phyloP scores from a whole-genome alignment of 2,888 invertebrate species.

The Callyntrura guangdongensis region DNA sequence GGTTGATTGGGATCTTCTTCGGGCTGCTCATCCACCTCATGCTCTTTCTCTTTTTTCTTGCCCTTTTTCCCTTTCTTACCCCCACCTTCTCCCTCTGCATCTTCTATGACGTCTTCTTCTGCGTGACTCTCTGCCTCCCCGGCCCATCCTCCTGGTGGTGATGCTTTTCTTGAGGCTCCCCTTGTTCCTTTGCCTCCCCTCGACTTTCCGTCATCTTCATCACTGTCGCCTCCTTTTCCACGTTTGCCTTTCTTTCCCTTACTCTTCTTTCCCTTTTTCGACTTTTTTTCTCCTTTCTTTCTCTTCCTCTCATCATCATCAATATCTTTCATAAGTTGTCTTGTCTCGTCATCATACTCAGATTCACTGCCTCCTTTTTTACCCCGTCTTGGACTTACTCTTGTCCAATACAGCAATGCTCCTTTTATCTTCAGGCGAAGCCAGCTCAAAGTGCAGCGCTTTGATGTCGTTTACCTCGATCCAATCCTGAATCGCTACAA shows the following conservation, averaged over 20 bases:
- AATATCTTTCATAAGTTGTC: conserved; percentile 59
- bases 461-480: conserved; percentile 70
- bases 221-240: conserved; percentile 32
- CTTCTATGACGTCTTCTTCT: conserved; percentile 15
- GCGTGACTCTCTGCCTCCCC: not conserved
- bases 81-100: conserved; percentile 45
- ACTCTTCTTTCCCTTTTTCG: conserved; percentile 38
- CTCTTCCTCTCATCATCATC: conserved; percentile 56
- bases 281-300: conserved; percentile 54
- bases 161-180: too few relatives aligned
- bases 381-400: conserved; percentile 54
- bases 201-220: too few relatives aligned
- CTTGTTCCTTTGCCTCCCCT: too few relatives aligned
- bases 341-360: conserved; percentile 68
- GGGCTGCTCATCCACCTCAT: not conserved
- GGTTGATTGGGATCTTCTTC: conserved; percentile 14
- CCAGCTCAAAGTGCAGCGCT: conserved; percentile 56
- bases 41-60: conserved; percentile 37
- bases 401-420: conserved; percentile 41
- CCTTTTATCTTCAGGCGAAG: conserved; percentile 62
- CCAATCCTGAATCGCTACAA: conserved; percentile 81
- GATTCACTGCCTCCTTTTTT: conserved; percentile 65
- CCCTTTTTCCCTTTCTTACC: not conserved
- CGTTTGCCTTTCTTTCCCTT: too few relatives aligned
- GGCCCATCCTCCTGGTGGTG: too few relatives aligned